Evolutionary conservation across 2,113 vertebrate genomes (phyloP), one percentile per base, ranked within the genome.

Genomic region (Proteles cristata): DNA sequence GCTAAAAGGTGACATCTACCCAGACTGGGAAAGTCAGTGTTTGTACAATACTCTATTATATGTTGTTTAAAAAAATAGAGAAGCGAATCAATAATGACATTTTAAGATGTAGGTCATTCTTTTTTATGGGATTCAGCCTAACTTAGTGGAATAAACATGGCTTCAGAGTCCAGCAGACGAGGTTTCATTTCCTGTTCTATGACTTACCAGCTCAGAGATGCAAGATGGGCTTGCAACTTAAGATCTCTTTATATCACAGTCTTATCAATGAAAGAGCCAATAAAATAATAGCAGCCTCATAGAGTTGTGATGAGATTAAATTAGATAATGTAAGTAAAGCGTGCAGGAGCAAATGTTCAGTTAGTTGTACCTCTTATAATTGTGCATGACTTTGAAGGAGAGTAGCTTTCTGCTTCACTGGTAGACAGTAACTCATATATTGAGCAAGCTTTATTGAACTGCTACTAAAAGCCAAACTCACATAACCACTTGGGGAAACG

Each of bases 351-450:
- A 43, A 58, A 66, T 16, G 14, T 55, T 84, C 39, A 31, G n/a
- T 83, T 55, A 79, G 83, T 58, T 45, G 43, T 28, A 66, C 8
- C 45, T 80, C 26, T 92, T 93, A 55, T 71, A 80, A 68, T 33
- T 53, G 39, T 73, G 77, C 86, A n/a, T 69, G 65, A 74, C 79
- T 86, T 65, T 80, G 53, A 96, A 96, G 50, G 68, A 90, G 69
- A 45, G n/a, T 31, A 93, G 74, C 43, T 88, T 81, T 87, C 65
- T 61, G 35, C 95, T 80, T 96, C 79, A 63, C 53, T 95, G 25
- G 35, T 26, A 48, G 23, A 80, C 21, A 94, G 19, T 73, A 71
- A 88, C 76, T 82, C 71, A 76, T 14, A 53, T 53, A 85, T n/a
- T 53, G 16, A 96, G 80, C 43, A 79, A 94, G 63, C 50, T 63